phyloP scores from a whole-genome alignment of 2,113 vertebrate species.

The Lagopus leucura region DNA sequence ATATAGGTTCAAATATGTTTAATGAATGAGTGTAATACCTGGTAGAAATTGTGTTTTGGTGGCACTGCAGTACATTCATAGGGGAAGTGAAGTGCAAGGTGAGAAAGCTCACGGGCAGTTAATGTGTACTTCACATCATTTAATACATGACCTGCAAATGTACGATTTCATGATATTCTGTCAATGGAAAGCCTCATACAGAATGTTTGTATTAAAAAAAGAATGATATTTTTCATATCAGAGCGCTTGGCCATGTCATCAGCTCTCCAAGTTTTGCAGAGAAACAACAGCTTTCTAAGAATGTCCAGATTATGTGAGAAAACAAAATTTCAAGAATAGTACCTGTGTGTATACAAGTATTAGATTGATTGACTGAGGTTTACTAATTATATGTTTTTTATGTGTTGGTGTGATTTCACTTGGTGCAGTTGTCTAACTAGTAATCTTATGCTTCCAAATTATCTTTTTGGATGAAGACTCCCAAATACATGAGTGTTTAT shows the following conservation, averaged over 20 bases:
- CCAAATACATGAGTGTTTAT: not conserved
- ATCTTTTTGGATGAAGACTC: not conserved
- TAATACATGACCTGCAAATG: not conserved
- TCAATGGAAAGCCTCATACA: not conserved
- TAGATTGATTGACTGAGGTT: not conserved
- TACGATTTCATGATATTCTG: not conserved
- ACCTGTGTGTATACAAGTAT: rapidly evolving
- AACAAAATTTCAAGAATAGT: not conserved
- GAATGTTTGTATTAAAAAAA: not conserved
- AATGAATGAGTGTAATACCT: not conserved
- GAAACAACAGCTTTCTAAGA: not conserved
- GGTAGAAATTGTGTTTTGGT: not conserved
- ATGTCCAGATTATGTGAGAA: not conserved
- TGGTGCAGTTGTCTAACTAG: not conserved
- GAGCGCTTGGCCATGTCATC: rapidly evolving
- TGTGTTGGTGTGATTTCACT: not conserved
- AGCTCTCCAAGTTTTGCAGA: not conserved
- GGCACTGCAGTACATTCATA: not conserved
- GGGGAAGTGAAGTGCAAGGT: not conserved
- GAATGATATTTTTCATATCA: not conserved
- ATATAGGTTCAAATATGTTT: not conserved
- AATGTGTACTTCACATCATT: not conserved
- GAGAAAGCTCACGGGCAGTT: not conserved
- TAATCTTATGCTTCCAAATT: not conserved
- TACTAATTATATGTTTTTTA: not conserved